These are phyloP conservation scores for Plagiodera versicolora DNA, from an alignment of 2,888 invertebrate genomes.

Conservation along the genomic window DNA sequence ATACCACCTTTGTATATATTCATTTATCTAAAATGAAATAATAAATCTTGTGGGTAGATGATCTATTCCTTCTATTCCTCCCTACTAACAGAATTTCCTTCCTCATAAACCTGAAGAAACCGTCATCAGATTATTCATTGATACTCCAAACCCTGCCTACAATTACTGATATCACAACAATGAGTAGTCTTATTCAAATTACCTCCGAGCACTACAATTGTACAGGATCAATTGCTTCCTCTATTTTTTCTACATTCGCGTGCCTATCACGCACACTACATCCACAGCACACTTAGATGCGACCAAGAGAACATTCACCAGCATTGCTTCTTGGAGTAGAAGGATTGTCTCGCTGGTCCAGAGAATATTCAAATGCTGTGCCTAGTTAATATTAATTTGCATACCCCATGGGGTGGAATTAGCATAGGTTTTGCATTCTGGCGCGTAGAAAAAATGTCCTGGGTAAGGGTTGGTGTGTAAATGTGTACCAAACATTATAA, in stretches of 20 bases:
- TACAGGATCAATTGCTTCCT: conserved; percentile 19
- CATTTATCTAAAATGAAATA: too few species aligned
- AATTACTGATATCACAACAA: conserved; percentile 20
- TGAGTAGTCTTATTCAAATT: conserved; percentile 22
- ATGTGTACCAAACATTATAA: conserved; percentile 30
- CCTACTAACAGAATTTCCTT: neutral
- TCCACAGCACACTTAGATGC: conserved; percentile 20
- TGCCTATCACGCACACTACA: conserved; percentile 20
- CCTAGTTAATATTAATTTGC: conserved; percentile 29
- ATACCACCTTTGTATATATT: too few species aligned
- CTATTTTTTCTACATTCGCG: conserved; percentile 19
- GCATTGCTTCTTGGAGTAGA: neutral
- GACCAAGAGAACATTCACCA: conserved; percentile 7
- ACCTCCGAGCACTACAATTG: conserved; percentile 21
- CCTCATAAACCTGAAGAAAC: neutral
- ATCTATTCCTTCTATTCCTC: too few species aligned
- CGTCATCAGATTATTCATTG: neutral
- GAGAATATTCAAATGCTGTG: conserved; percentile 24
- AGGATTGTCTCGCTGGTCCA: conserved; percentile 16
- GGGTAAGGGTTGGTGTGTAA: conserved; percentile 32
- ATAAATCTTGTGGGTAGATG: too few species aligned
- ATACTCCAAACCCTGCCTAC: conserved; percentile 19
- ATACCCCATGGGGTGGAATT: conserved; percentile 33
- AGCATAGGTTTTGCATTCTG: conserved; percentile 36
- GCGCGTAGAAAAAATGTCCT: conserved; percentile 29